Evolutionary conservation across 2,113 vertebrate genomes (phyloP).

Genomic region (Mormyrus iriodes): DNA sequence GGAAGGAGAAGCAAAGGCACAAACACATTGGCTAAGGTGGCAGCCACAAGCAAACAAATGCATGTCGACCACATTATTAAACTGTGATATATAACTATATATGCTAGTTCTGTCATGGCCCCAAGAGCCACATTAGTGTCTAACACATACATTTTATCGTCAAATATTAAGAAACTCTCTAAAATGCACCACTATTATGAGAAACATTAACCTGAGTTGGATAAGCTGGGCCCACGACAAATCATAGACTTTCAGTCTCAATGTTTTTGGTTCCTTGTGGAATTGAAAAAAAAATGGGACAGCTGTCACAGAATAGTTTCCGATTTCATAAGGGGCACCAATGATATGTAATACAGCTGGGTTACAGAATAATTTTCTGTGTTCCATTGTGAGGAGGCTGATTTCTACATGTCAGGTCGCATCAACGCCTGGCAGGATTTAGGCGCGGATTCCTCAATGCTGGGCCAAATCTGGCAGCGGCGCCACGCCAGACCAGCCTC

Average conservation of each 20-base stretch:
- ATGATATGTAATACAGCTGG: conserved; percentile 40
- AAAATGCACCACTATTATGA: neutral
- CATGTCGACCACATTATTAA: neutral
- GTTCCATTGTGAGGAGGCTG: conserved; percentile 28
- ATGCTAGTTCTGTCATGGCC: neutral
- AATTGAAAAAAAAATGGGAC: neutral
- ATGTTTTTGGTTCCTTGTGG: neutral
- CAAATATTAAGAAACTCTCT: neutral
- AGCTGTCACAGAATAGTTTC: conserved; percentile 12
- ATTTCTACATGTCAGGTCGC: conserved; percentile 22
- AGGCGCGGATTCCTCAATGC: conserved; percentile 47
- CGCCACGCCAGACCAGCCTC: conserved; percentile 35
- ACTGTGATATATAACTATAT: neutral
- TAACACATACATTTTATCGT: conserved; percentile 10
- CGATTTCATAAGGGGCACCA: conserved; percentile 20
- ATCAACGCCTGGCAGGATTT: conserved; percentile 36
- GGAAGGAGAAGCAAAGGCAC: conserved; percentile 28
- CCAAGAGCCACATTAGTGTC: neutral
- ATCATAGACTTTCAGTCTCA: neutral
- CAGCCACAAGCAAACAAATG: neutral
- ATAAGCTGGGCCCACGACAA: neutral
- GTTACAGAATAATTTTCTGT: conserved; percentile 36
- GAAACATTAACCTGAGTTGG: neutral
- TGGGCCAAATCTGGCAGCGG: conserved; percentile 37
- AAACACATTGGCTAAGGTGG: neutral